Conservation (phyloP, 2,113 vertebrate species). For the Henicopernis longicauda region DNA sequence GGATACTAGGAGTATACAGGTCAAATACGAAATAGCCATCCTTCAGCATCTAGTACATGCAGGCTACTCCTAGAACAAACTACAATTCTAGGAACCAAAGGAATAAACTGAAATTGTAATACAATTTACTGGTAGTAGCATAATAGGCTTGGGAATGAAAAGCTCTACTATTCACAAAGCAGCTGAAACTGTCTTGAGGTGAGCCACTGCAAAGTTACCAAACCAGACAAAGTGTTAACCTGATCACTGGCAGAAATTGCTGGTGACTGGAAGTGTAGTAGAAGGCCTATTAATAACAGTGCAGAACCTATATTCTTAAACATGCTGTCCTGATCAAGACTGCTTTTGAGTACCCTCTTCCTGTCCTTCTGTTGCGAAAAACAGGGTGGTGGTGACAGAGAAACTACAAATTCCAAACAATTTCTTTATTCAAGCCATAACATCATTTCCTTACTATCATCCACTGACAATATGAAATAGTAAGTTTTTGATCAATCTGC, state of each 20-base stretch:
- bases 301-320: not conserved
- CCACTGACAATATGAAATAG: not conserved
- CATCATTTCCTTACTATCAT: not conserved
- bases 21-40: not conserved
- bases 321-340: accelerated
- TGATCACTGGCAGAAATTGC: not conserved
- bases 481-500: not conserved
- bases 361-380: not conserved
- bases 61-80: not conserved
- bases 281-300: not conserved
- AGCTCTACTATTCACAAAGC: not conserved
- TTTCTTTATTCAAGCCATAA: not conserved
- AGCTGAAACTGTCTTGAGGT: not conserved
- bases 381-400: not conserved
- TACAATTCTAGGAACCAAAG: not conserved
- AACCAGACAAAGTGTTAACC: not conserved
- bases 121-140: not conserved
- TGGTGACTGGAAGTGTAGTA: not conserved
- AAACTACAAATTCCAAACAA: not conserved
- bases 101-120: not conserved
- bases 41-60: not conserved
- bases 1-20: not conserved
- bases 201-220: not conserved
- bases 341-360: not conserved
- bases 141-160: not conserved